A percentile compares a stretch with the other conserved stretches of the same genome.
Conservation (phyloP, 2,888 invertebrate species). For the Elmis aenea region DNA sequence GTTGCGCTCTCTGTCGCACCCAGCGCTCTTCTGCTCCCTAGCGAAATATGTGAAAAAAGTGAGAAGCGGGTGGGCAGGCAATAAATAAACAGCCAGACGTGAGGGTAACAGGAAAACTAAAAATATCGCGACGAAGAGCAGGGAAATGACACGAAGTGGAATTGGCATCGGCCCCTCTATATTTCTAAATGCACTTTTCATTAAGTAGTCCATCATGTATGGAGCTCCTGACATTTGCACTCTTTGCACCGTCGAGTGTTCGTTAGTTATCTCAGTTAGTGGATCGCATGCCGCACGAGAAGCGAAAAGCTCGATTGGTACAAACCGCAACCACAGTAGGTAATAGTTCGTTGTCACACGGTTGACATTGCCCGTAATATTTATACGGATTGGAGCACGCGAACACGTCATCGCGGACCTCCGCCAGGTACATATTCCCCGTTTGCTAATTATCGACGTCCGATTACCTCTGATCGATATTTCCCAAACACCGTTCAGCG, state of each 20-base stretch:
- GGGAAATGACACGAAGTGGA: conserved; percentile 26
- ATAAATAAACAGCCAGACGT: conserved; percentile 36
- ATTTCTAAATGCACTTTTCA: conserved; percentile 19
- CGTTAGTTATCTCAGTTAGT: background rate
- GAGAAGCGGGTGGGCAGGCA: conserved; percentile 37
- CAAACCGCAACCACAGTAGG: conserved; percentile 16
- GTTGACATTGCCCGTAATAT: conserved; percentile 20
- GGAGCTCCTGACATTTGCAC: too few relatives aligned
- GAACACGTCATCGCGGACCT: conserved; percentile 15
- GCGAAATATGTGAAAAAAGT: conserved; percentile 43
- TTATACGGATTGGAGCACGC: conserved; percentile 16
- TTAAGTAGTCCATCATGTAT: too few relatives aligned
- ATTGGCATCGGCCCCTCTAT: conserved; percentile 23
- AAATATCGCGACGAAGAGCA: conserved; percentile 27
- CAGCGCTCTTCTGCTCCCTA: conserved; percentile 30
- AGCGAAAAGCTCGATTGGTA: conserved; percentile 5
- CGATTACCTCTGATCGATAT: conserved; percentile 19
- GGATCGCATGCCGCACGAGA: conserved; percentile 15
- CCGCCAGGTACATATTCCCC: conserved; percentile 5
- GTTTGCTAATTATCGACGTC: too few relatives aligned
- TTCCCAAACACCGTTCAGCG: conserved; percentile 16
- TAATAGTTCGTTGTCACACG: conserved; percentile 16
- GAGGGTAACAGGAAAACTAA: conserved; percentile 26
- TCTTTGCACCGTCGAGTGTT: background rate
- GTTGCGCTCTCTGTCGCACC: conserved; percentile 22